Conservation (phyloP, 2,888 invertebrate species). For the Eupeodes luniger region DNA sequence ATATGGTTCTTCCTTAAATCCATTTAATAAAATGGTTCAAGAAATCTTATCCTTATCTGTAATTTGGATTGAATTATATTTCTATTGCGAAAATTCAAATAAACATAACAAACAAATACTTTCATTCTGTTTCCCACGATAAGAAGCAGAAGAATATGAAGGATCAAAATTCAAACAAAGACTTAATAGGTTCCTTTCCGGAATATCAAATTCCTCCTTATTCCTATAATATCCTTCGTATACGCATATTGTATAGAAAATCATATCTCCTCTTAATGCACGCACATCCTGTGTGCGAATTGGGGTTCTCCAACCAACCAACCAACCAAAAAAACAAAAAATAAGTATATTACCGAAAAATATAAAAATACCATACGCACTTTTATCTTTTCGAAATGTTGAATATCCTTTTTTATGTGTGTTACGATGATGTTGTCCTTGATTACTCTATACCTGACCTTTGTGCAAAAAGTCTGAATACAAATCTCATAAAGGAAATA, state of each 20-base stretch:
- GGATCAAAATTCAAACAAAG: slow-evolving; percentile 46
- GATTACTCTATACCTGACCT: slow-evolving; percentile 55
- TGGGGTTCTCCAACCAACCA: slow-evolving; percentile 26
- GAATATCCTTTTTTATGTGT: slow-evolving; percentile 1
- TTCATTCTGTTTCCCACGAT: slow-evolving; percentile 67
- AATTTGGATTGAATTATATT: slow-evolving; percentile 36
- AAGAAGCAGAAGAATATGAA: neutral
- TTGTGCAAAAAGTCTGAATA: slow-evolving; percentile 59
- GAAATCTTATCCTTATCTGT: neutral
- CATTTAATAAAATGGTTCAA: neutral
- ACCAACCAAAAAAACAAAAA: neutral
- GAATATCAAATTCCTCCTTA: slow-evolving; percentile 66
- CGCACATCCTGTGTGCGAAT: slow-evolving; percentile 72
- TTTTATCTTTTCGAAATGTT: slow-evolving; percentile 3
- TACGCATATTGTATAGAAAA: slow-evolving; percentile 52
- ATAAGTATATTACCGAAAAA: neutral
- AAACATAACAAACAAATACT: neutral
- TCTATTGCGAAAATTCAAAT: slow-evolving; percentile 17
- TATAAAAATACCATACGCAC: slow-evolving; percentile 37
- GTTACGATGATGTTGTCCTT: slow-evolving; percentile 24
- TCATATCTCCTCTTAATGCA: slow-evolving; percentile 48
- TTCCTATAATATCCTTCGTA: neutral
- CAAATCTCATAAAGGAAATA: slow-evolving; percentile 33
- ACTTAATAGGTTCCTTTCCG: slow-evolving; percentile 56
- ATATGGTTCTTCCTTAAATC: neutral